Evolutionary conservation across 23 tunicate genomes (phyloP).

Genomic region (Corella eumyota): DNA sequence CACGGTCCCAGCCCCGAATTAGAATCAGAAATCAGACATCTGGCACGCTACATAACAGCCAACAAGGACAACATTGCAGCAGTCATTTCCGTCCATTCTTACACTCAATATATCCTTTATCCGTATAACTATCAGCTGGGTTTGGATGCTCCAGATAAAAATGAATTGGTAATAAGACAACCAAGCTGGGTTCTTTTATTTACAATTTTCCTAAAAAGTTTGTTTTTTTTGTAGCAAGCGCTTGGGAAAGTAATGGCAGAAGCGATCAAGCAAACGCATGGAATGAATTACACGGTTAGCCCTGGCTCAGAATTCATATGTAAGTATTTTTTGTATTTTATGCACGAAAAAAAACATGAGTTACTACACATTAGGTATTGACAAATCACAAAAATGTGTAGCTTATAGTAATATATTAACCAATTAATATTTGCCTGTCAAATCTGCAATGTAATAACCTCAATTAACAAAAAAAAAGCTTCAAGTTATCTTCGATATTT

Average conservation of each 20-base stretch:
- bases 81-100: constrained; percentile 53
- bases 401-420: too few relatives aligned
- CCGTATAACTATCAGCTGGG: constrained; percentile 83
- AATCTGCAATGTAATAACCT: too few relatives aligned
- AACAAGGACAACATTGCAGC: constrained; percentile 40
- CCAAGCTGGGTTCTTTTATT: too few relatives aligned
- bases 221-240: not conserved
- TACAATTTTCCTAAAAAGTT: too few relatives aligned
- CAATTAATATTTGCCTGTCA: too few relatives aligned
- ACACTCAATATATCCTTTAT: constrained; percentile 54
- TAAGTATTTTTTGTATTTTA: too few relatives aligned
- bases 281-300: constrained; percentile 8
- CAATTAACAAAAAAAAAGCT: too few relatives aligned
- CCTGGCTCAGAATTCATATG: constrained; percentile 19
- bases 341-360: too few relatives aligned
- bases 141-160: constrained; percentile 15
- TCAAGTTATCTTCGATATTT: too few relatives aligned
- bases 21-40: constrained; percentile 73
- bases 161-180: constrained; percentile 53
- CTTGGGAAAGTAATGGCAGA: not conserved
- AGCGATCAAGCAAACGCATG: not conserved
- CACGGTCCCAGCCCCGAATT: constrained; percentile 57
- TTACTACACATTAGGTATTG: too few relatives aligned
- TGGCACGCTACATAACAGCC: constrained; percentile 23
- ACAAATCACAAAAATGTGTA: too few relatives aligned